phyloP scores from a whole-genome alignment of 53 echinoderm and acorn worm genomes.

The Paelopatides confundens region DNA sequence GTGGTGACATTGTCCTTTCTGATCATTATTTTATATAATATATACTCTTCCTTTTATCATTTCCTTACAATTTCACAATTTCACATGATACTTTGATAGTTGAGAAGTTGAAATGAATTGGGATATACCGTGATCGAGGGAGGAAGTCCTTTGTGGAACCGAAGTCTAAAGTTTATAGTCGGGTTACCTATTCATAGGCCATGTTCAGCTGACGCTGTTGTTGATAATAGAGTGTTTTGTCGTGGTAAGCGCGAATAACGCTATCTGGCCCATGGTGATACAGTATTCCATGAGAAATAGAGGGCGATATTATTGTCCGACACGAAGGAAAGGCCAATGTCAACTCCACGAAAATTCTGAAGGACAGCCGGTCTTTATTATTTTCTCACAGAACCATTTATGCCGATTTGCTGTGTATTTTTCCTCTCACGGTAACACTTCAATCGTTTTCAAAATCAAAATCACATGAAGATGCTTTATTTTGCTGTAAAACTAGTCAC shows the following conservation, averaged over 20 bases:
- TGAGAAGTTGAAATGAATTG: too few species aligned
- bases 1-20: too few species aligned
- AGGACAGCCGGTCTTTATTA: constrained; percentile 28
- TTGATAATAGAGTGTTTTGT: not conserved
- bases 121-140: too few species aligned
- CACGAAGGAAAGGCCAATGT: not conserved
- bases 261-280: not conserved
- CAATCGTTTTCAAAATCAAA: not conserved
- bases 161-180: too few species aligned
- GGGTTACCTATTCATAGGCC: too few species aligned
- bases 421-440: constrained; percentile 28
- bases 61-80: too few species aligned
- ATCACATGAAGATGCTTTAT: too few species aligned
- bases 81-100: too few species aligned
- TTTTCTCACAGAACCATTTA: not conserved
- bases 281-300: not conserved
- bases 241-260: not conserved
- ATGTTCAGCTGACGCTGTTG: not conserved
- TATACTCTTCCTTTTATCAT: too few species aligned
- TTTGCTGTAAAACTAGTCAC: too few species aligned
- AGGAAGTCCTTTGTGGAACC: too few species aligned
- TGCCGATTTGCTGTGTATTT: not conserved
- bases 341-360: not conserved
- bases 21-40: too few species aligned
- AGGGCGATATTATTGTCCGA: not conserved